phyloP scores from a whole-genome alignment of 2,888 invertebrate genomes.

The Polydrusus tereticollis region DNA sequence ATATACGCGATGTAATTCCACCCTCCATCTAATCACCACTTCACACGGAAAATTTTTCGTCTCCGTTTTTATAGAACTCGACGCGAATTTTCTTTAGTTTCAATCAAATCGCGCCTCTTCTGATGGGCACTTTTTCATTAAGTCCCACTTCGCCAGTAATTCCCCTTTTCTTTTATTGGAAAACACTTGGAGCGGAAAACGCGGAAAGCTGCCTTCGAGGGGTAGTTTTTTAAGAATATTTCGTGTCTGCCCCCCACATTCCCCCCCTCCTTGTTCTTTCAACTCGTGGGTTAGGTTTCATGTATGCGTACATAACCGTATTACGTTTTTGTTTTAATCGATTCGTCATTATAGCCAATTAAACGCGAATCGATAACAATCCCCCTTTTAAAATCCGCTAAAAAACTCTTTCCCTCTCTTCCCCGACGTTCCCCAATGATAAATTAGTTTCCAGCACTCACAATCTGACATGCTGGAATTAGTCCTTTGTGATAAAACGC shows the following conservation, averaged over 20 bases:
- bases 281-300: no score
- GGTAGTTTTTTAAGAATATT: conserved; percentile 23
- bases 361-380: not conserved
- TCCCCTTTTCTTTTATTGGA: conserved; percentile 46
- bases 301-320: no score
- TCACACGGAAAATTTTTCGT: conserved; percentile 29
- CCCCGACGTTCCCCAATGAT: conserved; percentile 30
- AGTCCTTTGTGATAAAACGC: conserved; percentile 43
- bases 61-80: conserved; percentile 31
- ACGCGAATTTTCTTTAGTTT: conserved; percentile 42
- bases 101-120: conserved; percentile 40
- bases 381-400: not conserved
- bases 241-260: not conserved
- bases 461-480: conserved; percentile 43
- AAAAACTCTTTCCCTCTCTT: not conserved
- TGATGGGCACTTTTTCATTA: conserved; percentile 46
- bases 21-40: conserved; percentile 33
- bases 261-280: not conserved
- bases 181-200: conserved; percentile 43
- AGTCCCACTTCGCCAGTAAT: conserved; percentile 38
- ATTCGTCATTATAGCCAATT: no score
- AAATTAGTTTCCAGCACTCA: conserved; percentile 42
- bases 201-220: conserved; percentile 21
- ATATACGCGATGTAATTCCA: conserved; percentile 14
- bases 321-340: no score